These are phyloP conservation scores for Drosophila pandora DNA, from an alignment of 1,140 invertebrate species.

Conservation along the genomic window DNA sequence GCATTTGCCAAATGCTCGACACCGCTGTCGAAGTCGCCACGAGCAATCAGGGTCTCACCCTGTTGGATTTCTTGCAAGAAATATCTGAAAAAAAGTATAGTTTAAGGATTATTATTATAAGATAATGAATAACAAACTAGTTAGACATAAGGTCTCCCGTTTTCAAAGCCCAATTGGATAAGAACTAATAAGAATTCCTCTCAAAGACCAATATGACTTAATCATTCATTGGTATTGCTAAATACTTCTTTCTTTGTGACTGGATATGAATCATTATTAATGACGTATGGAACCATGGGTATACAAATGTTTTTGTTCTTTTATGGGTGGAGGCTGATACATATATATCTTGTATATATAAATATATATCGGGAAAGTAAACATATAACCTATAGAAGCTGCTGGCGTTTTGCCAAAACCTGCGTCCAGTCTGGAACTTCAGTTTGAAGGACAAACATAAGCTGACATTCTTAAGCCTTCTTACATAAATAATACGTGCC, in stretches of 20 bases:
- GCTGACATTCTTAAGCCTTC: no score
- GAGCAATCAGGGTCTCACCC: constrained; percentile 94
- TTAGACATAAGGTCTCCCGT: no score
- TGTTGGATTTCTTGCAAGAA: constrained; percentile 88
- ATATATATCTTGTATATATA: not conserved
- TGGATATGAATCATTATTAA: not conserved
- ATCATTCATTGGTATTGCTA: not conserved
- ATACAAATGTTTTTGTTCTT: not conserved
- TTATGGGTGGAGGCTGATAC: not conserved
- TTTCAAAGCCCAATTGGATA: not conserved
- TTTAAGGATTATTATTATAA: not conserved
- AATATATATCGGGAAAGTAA: not conserved
- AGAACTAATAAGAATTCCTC: not conserved
- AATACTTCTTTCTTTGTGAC: not conserved
- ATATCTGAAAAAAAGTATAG: constrained; percentile 65
- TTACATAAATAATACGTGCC: no score
- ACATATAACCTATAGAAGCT: not conserved
- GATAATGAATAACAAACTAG: no score
- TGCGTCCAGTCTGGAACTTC: no score
- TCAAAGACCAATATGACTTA: no score
- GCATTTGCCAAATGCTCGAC: constrained; percentile 98
- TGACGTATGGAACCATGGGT: not conserved
- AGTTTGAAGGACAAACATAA: not conserved
- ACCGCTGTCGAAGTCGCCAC: constrained; percentile 94
- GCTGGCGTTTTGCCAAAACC: no score